Evolutionary conservation across 1,140 invertebrate species (phyloP), one percentile per base, ranked within the genome.

Genomic region (Drosophila takahashii): DNA sequence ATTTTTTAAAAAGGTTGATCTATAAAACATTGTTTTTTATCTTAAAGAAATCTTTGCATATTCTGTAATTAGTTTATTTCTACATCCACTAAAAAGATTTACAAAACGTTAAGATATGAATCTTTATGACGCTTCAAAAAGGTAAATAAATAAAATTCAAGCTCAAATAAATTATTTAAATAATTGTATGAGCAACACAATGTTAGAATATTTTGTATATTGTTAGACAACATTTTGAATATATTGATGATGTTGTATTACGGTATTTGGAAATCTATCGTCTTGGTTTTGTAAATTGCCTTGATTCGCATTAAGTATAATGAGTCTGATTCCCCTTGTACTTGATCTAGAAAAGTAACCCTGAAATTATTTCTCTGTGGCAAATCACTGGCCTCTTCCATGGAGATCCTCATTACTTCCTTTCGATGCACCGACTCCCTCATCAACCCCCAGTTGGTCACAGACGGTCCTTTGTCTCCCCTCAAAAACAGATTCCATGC

Each of bases 381-480:
- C 32, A 69, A 54, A 56, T 39, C 9, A 27, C 26, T 29, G 57
- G 32, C 45, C 7, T 29, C 37, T 22, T 9, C 60, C 44, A 27
- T 22, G 36, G 60, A 29, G 47, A 53, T 66, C 48, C 62, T 34
- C 41, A 70, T 69, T 69, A 69, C 16, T 34, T 34, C 62, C 54
- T 70, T 69, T 69, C 50, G 62, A 70, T 67, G 41, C 66, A 56
- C 48, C 18, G 64, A 70, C 66, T 70, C 62, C 66, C 50, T 56
- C 66, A 67, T 37, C 61, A 66, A 66, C 9, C 36, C 29, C 10
- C 65, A 69, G 60, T 65, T 64, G 62, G 62, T 48, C 44, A 26
- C 59, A 62, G 62, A 36, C 32, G 32, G n/a, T 62, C 57, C 57
- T 62, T 45, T 57, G 57, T 16, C 16, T 62, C 44, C 44, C 34